Percentiles rank a stretch among this genome's conserved stretches.
These are phyloP conservation scores for Magallana ariakensis DNA, from an alignment of 1,140 invertebrate species.

Conservation along the genomic window DNA sequence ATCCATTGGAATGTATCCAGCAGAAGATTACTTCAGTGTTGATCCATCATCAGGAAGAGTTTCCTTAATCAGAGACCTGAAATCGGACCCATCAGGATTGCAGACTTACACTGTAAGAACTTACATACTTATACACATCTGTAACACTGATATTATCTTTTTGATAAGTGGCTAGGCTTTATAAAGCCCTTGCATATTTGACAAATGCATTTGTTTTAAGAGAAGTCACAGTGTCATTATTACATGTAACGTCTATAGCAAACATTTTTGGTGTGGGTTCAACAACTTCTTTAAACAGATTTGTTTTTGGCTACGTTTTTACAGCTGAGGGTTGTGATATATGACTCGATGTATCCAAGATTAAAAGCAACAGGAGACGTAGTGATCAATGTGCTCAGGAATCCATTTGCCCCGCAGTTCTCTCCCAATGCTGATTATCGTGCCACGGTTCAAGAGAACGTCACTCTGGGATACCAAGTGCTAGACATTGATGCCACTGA, in stretches of 20 bases:
- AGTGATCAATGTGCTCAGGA: slow-evolving; percentile 59
- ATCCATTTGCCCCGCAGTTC: slow-evolving; percentile 62
- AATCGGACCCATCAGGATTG: slow-evolving; percentile 79
- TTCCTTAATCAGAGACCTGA: slow-evolving; percentile 89
- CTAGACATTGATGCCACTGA: slow-evolving; percentile 48
- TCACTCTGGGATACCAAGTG: slow-evolving; percentile 39
- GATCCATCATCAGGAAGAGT: slow-evolving; percentile 83
- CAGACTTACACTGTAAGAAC: slow-evolving; percentile 60
- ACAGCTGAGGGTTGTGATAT: slow-evolving; percentile 79
- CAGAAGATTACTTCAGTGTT: slow-evolving; percentile 60
- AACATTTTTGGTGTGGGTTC: no score
- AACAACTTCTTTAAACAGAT: no score
- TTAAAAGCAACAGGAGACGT: slow-evolving; percentile 88
- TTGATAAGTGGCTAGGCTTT: no score
- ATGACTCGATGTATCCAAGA: slow-evolving; percentile 90
- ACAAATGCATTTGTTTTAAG: no score
- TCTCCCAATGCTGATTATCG: slow-evolving; percentile 35
- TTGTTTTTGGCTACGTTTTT: slow-evolving; percentile 1
- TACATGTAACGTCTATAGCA: no score
- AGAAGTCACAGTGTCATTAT: no score
- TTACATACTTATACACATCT: not conserved
- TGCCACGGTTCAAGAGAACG: slow-evolving; percentile 43
- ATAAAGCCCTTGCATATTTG: no score
- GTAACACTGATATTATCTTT: not conserved
- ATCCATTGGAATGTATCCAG: slow-evolving; percentile 61